A percentile compares a stretch with the other conserved stretches of the same genome.
These are phyloP conservation scores for Lamprologus speciosus DNA, from an alignment of 2,113 vertebrate genomes.

Conservation along the genomic window DNA sequence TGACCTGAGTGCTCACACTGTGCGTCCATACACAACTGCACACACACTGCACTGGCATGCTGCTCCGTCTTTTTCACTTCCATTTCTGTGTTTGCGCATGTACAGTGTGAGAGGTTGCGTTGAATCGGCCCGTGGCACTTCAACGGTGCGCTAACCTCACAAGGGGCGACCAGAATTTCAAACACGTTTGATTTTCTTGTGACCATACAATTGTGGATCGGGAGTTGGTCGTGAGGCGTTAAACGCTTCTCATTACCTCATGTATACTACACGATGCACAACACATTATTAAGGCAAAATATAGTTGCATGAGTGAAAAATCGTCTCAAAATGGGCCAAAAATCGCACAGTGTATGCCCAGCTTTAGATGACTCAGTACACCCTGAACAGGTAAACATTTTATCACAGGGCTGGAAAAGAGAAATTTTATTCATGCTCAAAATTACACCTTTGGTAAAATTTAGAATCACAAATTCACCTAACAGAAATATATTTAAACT, in stretches of 20 bases:
- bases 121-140: background rate
- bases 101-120: rapidly evolving
- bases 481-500: background rate
- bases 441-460: background rate
- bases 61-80: background rate
- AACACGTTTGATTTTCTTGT: background rate
- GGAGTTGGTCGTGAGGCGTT: rapidly evolving
- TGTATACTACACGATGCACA: rapidly evolving
- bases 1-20: background rate
- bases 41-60: background rate
- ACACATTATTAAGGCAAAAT: background rate
- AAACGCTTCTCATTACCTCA: background rate
- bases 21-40: rapidly evolving
- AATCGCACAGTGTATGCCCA: background rate
- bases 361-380: background rate
- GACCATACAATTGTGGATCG: background rate
- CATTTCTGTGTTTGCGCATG: background rate
- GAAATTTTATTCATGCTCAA: background rate
- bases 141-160: background rate
- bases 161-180: background rate
- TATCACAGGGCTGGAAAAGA: background rate
- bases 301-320: rapidly evolving
- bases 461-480: background rate
- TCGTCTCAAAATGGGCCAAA: background rate
- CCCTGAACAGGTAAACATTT: background rate